Conservation (phyloP, 1,140 invertebrate species). For the Caenorhabditis inopinata region DNA sequence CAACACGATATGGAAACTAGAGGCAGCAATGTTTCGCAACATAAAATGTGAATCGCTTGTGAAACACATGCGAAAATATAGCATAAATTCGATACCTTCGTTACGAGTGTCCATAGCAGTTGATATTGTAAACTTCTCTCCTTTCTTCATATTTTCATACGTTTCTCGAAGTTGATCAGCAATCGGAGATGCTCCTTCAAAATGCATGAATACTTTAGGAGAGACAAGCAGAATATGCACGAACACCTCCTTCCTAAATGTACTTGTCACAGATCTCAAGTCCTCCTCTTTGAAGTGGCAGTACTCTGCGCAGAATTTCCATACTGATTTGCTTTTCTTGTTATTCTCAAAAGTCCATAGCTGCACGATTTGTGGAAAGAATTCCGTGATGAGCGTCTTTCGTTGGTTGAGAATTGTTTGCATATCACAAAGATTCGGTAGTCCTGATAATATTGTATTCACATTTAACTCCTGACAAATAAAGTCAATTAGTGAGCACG, state of each 20-base stretch:
- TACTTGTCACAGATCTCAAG: neutral
- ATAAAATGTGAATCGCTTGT: neutral
- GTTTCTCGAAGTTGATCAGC: neutral
- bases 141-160: conserved; percentile 9
- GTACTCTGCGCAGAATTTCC: neutral
- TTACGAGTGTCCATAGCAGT: neutral
- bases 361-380: neutral
- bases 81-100: neutral
- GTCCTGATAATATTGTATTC: too few relatives aligned
- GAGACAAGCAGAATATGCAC: neutral
- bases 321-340: neutral
- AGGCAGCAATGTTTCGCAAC: neutral
- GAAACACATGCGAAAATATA: neutral
- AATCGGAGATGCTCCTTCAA: neutral
- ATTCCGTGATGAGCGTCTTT: neutral
- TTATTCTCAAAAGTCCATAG: neutral
- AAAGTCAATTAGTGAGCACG: neutral
- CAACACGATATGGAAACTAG: neutral
- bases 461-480: neutral
- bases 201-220: neutral
- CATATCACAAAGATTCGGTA: neutral
- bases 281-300: neutral
- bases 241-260: neutral
- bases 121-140: neutral
- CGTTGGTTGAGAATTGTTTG: neutral